A percentile compares a stretch with the other conserved stretches of the same genome.
Conservation (phyloP, 2,113 vertebrate genomes). For the Cheirogaleus medius region DNA sequence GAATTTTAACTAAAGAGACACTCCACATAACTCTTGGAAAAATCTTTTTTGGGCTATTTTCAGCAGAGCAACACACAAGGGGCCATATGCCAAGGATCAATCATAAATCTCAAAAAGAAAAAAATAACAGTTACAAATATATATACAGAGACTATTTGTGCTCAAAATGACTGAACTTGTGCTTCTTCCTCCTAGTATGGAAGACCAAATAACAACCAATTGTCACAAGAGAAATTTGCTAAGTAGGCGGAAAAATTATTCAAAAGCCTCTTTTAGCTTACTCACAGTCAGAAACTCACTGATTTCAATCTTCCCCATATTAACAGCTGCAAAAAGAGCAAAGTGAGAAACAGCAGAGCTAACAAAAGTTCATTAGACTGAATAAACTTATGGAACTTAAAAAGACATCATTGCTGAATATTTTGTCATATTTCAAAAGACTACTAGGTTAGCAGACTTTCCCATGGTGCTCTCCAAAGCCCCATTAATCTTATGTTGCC, state of each 20-base stretch:
- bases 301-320: conserved; percentile 26
- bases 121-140: conserved; percentile 38
- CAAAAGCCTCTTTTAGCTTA: neutral
- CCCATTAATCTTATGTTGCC: neutral
- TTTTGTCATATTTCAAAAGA: neutral
- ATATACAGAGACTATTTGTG: conserved; percentile 38
- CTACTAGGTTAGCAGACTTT: neutral
- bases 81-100: conserved; percentile 40
- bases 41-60: conserved; percentile 66
- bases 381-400: conserved; percentile 21
- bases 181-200: conserved; percentile 23
- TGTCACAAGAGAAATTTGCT: conserved; percentile 53
- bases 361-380: conserved; percentile 44
- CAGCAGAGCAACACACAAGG: conserved; percentile 12
- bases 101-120: conserved; percentile 54
- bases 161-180: conserved; percentile 34
- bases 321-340: conserved; percentile 22
- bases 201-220: conserved; percentile 26
- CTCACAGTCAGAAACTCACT: conserved; percentile 58
- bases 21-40: conserved; percentile 54
- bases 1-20: conserved; percentile 54
- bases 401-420: neutral
- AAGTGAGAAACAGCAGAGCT: conserved; percentile 30
- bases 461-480: neutral
- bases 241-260: neutral